Conservation (phyloP, 2,113 vertebrate genomes). For the Ochotona curzoniae region DNA sequence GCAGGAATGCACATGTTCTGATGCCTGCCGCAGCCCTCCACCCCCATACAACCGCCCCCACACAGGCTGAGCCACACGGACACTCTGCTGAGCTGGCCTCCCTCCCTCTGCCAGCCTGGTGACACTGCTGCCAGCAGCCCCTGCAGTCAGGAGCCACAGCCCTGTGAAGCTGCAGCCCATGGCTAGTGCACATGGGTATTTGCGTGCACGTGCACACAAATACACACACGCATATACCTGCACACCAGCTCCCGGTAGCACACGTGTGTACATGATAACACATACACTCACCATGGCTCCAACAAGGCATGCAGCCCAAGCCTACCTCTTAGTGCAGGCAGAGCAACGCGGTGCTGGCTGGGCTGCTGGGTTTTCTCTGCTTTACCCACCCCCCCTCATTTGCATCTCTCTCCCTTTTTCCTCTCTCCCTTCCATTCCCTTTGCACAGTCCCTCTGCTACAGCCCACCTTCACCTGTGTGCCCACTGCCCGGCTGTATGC, state of each 20-base stretch:
- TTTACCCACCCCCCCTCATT: not conserved
- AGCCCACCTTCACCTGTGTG: not conserved
- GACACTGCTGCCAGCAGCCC: constrained; percentile 53
- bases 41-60: constrained; percentile 79
- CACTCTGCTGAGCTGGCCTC: constrained; percentile 64
- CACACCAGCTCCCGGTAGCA: not conserved
- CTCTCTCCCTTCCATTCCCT: not conserved
- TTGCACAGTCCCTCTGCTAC: not conserved
- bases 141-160: constrained; percentile 25
- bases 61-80: constrained; percentile 76
- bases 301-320: not conserved
- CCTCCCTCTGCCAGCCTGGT: not conserved
- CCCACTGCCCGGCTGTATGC: accelerated
- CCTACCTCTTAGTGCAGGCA: not conserved
- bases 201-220: too few relatives aligned
- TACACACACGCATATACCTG: not conserved
- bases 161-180: not conserved
- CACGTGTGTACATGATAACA: not conserved
- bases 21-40: constrained; percentile 70
- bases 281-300: not conserved
- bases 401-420: not conserved
- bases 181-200: too few relatives aligned
- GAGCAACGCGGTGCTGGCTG: not conserved
- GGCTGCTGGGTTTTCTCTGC: not conserved
- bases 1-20: constrained; percentile 62